Conservation (phyloP, 2,797 vertebrate species). For the Amazona ochrocephala region DNA sequence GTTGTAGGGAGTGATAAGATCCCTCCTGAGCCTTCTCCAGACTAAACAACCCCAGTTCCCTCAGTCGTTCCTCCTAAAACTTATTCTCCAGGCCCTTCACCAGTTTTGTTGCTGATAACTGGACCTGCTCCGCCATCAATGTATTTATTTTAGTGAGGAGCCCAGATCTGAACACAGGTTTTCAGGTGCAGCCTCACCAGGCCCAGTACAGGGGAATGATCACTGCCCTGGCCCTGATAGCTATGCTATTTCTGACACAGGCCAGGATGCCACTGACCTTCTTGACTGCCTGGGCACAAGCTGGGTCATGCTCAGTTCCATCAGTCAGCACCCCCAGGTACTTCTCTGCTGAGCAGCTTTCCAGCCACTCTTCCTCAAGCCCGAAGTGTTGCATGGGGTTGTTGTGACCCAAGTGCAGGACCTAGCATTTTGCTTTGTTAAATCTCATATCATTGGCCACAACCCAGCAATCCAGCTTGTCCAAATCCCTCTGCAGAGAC, state of each 20-base stretch:
- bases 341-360: neutral
- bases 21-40: neutral
- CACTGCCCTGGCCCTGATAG: neutral
- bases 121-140: neutral
- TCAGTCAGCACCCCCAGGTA: neutral
- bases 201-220: neutral
- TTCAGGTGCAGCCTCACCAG: neutral
- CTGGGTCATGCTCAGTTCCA: neutral
- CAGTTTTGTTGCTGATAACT: neutral
- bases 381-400: neutral
- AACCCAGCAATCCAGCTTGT: neutral
- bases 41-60: neutral
- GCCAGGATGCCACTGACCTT: neutral
- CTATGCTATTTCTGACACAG: neutral
- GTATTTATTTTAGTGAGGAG: neutral
- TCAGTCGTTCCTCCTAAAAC: neutral
- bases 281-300: neutral
- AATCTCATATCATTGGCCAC: neutral
- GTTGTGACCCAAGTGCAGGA: neutral
- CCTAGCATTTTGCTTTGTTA: neutral
- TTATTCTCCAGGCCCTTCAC: neutral
- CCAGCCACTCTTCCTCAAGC: neutral
- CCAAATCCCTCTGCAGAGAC: neutral
- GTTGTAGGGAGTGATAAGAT: neutral
- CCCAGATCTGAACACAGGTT: neutral